Base-by-base conservation (phyloP, 1,140 invertebrate species). In the Hermatobates lingyangjiaoensis region DNA sequence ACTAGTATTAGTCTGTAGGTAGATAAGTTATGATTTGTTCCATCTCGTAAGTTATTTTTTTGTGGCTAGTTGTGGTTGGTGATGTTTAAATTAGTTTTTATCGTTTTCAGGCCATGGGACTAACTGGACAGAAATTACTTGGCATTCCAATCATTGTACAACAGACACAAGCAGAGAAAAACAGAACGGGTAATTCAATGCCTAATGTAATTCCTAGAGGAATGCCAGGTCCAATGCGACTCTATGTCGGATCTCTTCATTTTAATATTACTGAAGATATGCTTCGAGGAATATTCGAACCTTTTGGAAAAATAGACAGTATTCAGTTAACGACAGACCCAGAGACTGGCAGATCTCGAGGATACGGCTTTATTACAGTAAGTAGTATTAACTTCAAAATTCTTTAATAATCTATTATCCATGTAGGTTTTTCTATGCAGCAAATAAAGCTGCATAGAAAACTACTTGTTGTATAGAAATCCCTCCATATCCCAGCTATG, bases 231-330 rank as follows among this genome's bases (percentile, higher is more conserved):
- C 95, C 95, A 1, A 93, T 97, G 79, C 77, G 92, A 63, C 68
- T 98, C 0, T 97, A 98, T 68, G 91, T 99, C 50, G 93, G 94
- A 10, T 97, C 93, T 26, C 69, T 99, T 25, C 96, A 99, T 71
- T 97, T 95, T 61, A 98, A 98, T 63, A 98, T 99, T 49, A 98
- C 90, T 18, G 94, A 98, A 71, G 94, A 98, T 52, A 99, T 99
- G 96, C 71, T 99, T 21, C 69, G 83, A 56, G 90, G 90, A 25
- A 98, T 99, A 53, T 99, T 99, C 71, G 95, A 98, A 69, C 95
- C 96, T 1, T 99, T 99, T 71, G 96, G 96, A 49, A 93, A 93
- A 74, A 94, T 98, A 64, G 92, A 97, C 64, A 86, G 85, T 55
- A 95, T 98, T 60, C 89, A 96, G 66, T 68, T 98, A 21, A 92